phyloP scores from a whole-genome alignment of 2,888 invertebrate genomes.

The Eubasilissa splendida region DNA sequence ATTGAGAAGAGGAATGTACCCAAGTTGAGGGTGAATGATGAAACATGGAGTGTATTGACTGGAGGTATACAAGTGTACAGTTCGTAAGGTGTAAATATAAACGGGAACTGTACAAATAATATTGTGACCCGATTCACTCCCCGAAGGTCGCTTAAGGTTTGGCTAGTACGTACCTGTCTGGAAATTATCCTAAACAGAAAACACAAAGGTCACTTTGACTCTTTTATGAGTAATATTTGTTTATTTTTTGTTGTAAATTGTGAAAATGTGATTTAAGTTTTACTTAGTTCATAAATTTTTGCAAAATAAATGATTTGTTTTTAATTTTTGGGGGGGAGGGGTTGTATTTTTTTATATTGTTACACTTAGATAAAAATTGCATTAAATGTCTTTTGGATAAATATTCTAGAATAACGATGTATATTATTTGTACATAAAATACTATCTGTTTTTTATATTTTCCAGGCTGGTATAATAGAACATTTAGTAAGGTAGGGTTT shows the following conservation, averaged over 20 bases:
- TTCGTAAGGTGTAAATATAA: constrained; percentile 54
- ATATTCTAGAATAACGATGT: constrained; percentile 37
- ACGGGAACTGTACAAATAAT: constrained; percentile 29
- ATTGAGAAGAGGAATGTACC: constrained; percentile 40
- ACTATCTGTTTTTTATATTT: constrained; percentile 33
- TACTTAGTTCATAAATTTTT: constrained; percentile 35
- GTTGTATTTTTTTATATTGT: constrained; percentile 36
- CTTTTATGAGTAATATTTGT: constrained; percentile 13
- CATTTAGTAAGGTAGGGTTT: constrained; percentile 54
- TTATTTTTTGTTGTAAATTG: constrained; percentile 15
- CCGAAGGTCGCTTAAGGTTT: constrained; percentile 2
- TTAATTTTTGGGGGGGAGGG: constrained; percentile 19
- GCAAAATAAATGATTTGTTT: constrained; percentile 19
- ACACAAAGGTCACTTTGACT: constrained; percentile 33
- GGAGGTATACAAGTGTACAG: constrained; percentile 29
- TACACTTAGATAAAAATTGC: constrained; percentile 40
- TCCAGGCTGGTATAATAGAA: constrained; percentile 45
- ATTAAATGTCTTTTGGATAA: constrained; percentile 39
- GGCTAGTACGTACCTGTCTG: constrained; percentile 38
- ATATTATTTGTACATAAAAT: constrained; percentile 37
- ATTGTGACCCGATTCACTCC: too few species aligned
- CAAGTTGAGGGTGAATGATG: too few species aligned
- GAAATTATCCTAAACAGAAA: constrained; percentile 36
- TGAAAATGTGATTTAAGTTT: constrained; percentile 39
- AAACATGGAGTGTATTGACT: too few species aligned